Evolutionary conservation across 2,888 invertebrate genomes (phyloP).

Genomic region (Ectemnius cavifrons): DNA sequence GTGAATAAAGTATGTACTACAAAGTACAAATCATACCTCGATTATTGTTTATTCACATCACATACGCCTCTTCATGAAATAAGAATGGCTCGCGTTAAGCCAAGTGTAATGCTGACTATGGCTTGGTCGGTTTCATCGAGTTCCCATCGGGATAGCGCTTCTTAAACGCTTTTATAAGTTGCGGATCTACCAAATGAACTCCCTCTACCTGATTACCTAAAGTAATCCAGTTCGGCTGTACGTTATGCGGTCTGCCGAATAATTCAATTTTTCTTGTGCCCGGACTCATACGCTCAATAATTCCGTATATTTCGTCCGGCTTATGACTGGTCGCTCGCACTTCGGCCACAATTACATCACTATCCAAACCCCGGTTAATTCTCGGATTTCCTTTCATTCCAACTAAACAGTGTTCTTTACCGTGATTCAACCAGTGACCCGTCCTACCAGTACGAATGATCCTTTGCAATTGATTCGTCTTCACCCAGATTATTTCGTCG

Average conservation of each 20-base stretch:
- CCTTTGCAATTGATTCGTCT: constrained; percentile 97
- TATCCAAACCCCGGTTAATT: constrained; percentile 95
- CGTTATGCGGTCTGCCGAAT: constrained; percentile 97
- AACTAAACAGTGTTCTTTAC: constrained; percentile 97
- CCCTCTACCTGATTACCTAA: constrained; percentile 98
- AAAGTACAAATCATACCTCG: too few species aligned
- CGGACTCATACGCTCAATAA: constrained; percentile 97
- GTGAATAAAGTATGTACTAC: too few species aligned
- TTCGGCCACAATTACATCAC: constrained; percentile 99
- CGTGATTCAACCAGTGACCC: constrained; percentile 99
- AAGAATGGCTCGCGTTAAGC: too few species aligned
- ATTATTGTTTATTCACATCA: too few species aligned
- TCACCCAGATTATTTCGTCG: constrained; percentile 99
- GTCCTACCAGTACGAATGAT: constrained; percentile 98
- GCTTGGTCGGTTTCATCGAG: constrained; percentile 79
- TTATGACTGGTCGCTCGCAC: constrained; percentile 98
- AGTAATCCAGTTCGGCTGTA: constrained; percentile 99
- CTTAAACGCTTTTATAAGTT: constrained; percentile 92
- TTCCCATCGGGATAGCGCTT: constrained; percentile 96
- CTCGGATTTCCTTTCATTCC: constrained; percentile 97
- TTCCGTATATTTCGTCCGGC: constrained; percentile 99
- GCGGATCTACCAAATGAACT: constrained; percentile 94
- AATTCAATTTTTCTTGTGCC: constrained; percentile 98
- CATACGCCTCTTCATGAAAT: too few species aligned
- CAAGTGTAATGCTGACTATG: constrained; percentile 36